These are phyloP conservation scores for Lordiphosa stackelbergi DNA, from an alignment of 1,140 invertebrate genomes.

Conservation along the genomic window DNA sequence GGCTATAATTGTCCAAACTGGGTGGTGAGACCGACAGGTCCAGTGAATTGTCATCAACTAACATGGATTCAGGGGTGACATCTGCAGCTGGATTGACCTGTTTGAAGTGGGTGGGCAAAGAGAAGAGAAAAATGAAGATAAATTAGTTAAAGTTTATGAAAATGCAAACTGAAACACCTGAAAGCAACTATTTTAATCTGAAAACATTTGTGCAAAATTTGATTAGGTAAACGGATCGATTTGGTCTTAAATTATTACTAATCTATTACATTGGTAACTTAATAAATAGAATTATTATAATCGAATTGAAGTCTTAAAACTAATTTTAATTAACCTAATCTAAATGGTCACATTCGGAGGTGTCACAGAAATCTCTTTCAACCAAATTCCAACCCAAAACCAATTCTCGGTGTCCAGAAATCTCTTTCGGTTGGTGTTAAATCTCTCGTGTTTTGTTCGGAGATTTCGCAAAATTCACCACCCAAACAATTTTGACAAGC, in stretches of 20 bases:
- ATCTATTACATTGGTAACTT: conserved; percentile 8
- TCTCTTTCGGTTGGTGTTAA: too few relatives aligned
- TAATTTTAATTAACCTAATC: too few relatives aligned
- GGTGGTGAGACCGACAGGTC: conserved; percentile 13
- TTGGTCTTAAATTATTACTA: conserved; percentile 24
- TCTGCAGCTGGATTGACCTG: conserved; percentile 16
- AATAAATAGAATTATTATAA: conserved; percentile 24
- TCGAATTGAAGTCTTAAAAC: conserved; percentile 6
- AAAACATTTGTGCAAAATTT: conserved; percentile 17
- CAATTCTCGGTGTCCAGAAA: too few relatives aligned
- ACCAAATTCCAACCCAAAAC: too few relatives aligned
- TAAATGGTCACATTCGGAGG: too few relatives aligned
- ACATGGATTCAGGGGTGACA: conserved; percentile 37
- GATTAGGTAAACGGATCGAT: conserved; percentile 40
- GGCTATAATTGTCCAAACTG: conserved; percentile 18
- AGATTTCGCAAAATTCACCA: too few relatives aligned
- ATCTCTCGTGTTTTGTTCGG: too few relatives aligned
- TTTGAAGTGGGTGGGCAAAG: conserved; percentile 8
- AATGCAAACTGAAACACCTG: background rate
- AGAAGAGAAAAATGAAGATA: background rate
- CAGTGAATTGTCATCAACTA: conserved; percentile 52
- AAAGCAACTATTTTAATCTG: conserved; percentile 4
- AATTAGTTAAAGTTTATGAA: conserved; percentile 20
- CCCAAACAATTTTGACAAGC: too few relatives aligned
- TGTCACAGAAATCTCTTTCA: too few relatives aligned